Evolutionary conservation across 2,888 invertebrate genomes (phyloP).

Genomic region (Lasius platythorax): DNA sequence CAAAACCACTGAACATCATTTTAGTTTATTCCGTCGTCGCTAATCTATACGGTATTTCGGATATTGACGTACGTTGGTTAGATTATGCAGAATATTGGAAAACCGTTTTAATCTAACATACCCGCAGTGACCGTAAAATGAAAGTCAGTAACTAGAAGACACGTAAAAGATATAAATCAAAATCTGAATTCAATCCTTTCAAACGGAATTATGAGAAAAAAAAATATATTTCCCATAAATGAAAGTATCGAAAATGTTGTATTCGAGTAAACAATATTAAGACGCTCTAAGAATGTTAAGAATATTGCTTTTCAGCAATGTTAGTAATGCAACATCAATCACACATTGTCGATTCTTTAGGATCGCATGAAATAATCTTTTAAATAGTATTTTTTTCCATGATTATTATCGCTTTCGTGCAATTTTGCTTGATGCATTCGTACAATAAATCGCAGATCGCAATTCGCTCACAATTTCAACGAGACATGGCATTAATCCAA

Average conservation of each 20-base stretch:
- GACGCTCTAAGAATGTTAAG: not conserved
- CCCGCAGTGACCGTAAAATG: not conserved
- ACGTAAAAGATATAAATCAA: not conserved
- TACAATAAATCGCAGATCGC: conserved; percentile 45
- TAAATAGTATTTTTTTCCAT: conserved; percentile 24
- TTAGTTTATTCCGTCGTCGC: not conserved
- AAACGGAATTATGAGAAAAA: not conserved
- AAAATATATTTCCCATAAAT: not conserved
- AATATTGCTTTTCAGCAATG: not conserved
- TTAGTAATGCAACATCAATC: conserved; percentile 31
- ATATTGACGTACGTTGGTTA: not conserved
- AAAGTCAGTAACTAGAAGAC: not conserved
- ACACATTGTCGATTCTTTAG: conserved; percentile 10
- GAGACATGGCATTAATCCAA: conserved; percentile 51
- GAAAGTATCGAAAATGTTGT: not conserved
- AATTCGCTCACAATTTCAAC: conserved; percentile 34
- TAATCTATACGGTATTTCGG: not conserved
- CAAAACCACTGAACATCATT: not conserved
- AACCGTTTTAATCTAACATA: not conserved
- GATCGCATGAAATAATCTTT: conserved; percentile 36
- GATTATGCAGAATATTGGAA: not conserved
- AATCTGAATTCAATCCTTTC: not conserved
- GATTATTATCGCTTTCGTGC: conserved; percentile 41
- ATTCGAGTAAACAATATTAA: conserved; percentile 3
- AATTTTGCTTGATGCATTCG: conserved; percentile 27